Base-by-base conservation (phyloP, 2,888 invertebrate species). In the Electrophaes corylata region DNA sequence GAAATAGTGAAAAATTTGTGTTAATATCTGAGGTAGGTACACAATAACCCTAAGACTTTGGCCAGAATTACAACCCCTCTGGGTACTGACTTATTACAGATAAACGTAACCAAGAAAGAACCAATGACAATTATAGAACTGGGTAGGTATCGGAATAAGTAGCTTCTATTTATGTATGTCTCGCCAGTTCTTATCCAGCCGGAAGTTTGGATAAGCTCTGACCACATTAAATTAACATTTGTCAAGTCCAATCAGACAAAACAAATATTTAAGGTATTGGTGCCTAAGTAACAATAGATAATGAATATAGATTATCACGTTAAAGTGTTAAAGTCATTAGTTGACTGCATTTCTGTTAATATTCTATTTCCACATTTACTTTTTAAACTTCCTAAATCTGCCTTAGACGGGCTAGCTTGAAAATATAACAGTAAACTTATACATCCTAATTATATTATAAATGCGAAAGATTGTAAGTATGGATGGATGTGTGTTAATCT, bases 141-240 rank as follows among this genome's bases (percentile, higher is more conserved):
- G 1, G 23, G n/a, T 12, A 37, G 1, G 4, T 12, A 12, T 11
- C 5, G 12, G 14, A 12, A 23, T 20, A 20, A 12, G 41, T 29
- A 0, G 10, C 1, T 29, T 10, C 26, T 10, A 29, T 29, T 29
- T 29, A 10, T 10, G 26, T 23, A 20, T 23, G 8, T 20, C 6
- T n/a, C 20, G 20, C 12, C 41, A 4, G 11, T 10, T 20, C 31
- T 55, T 54, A 54, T 54, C 45, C 35, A 0, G 39, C 19, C 39
- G 0, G 14, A 23, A 40, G 39, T 35, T 29, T n/a, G 45, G 56
- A 49, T 52, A 60, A 56, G 46, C 39, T 44, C 12, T 1, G 26
- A 29, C 35, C 33, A 40, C 48, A 49, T 57, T 45, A 64, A 58
- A 57, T 58, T 48, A 37, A 43, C 57, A 60, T 62, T 62, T 53